Percentiles rank a stretch among this genome's conserved stretches.
Evolutionary conservation across 2,113 vertebrate species (phyloP).

Genomic region (Platysternon megacephalum): DNA sequence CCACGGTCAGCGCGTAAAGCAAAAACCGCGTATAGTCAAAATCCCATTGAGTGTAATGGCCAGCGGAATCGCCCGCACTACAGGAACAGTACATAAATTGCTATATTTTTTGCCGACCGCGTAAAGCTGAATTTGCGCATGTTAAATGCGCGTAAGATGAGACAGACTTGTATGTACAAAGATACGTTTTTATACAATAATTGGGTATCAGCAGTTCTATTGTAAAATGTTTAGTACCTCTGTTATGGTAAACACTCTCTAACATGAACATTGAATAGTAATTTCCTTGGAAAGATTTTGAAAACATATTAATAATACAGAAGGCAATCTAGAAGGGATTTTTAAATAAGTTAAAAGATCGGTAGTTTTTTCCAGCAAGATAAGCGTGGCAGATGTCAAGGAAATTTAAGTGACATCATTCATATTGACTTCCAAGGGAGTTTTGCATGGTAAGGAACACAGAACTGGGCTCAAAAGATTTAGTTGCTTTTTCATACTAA

Average conservation of each 20-base stretch:
- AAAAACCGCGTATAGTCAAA: no score
- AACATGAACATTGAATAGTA: conserved; percentile 43
- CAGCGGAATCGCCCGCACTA: no score
- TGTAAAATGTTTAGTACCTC: conserved; percentile 30
- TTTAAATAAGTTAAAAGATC: conserved; percentile 51
- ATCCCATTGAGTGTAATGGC: no score
- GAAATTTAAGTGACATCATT: conserved; percentile 64
- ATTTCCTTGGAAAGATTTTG: conserved; percentile 36
- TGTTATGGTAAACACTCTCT: conserved; percentile 7
- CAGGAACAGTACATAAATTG: no score
- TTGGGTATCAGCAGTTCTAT: conserved; percentile 4
- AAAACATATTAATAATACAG: conserved; percentile 4
- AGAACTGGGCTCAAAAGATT: conserved; percentile 52
- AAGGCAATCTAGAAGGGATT: conserved; percentile 35
- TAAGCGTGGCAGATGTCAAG: conserved; percentile 49
- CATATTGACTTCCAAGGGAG: conserved; percentile 70
- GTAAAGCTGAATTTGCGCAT: no score
- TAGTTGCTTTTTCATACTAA: conserved; percentile 52
- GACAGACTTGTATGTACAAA: no score
- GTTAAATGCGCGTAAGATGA: no score
- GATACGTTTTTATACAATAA: conserved; percentile 2
- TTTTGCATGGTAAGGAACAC: conserved; percentile 23
- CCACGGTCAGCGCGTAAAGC: no score
- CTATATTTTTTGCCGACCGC: no score
- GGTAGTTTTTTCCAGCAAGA: not conserved